Evolutionary conservation across 2,113 vertebrate species (phyloP).

Genomic region (Erythrolamprus reginae): DNA sequence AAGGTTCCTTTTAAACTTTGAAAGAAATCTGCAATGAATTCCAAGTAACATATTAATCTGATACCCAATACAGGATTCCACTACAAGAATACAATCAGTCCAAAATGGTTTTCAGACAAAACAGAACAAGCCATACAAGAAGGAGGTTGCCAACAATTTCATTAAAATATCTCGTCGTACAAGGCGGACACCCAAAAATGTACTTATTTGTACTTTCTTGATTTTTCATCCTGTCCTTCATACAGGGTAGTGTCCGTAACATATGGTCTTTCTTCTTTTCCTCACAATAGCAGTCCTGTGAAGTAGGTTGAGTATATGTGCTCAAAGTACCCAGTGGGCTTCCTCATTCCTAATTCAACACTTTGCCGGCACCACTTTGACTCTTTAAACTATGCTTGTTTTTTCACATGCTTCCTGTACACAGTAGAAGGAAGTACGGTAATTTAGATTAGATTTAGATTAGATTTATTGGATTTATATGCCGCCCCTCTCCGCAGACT

Average conservation of each 20-base stretch:
- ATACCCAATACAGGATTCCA: background rate
- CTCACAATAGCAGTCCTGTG: background rate
- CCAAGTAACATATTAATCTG: background rate
- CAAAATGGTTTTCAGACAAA: background rate
- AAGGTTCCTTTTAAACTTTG: background rate
- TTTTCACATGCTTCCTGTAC: background rate
- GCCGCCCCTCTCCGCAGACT: too few species aligned
- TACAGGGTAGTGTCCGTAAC: background rate
- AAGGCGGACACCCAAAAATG: background rate
- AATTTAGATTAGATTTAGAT: too few species aligned
- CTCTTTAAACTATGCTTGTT: background rate
- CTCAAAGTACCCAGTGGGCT: background rate
- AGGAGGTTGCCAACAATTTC: background rate
- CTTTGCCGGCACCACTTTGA: background rate
- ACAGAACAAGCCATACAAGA: background rate
- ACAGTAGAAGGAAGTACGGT: background rate
- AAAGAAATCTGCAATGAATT: background rate
- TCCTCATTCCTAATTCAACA: background rate
- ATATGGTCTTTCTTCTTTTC: background rate
- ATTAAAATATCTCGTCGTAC: background rate
- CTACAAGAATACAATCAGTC: background rate
- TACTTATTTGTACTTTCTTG: background rate
- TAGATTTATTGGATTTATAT: too few species aligned
- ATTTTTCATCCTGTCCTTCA: background rate
- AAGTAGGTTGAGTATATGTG: background rate